phyloP scores from a whole-genome alignment of 2,888 invertebrate genomes.

The Nebria brevicollis region DNA sequence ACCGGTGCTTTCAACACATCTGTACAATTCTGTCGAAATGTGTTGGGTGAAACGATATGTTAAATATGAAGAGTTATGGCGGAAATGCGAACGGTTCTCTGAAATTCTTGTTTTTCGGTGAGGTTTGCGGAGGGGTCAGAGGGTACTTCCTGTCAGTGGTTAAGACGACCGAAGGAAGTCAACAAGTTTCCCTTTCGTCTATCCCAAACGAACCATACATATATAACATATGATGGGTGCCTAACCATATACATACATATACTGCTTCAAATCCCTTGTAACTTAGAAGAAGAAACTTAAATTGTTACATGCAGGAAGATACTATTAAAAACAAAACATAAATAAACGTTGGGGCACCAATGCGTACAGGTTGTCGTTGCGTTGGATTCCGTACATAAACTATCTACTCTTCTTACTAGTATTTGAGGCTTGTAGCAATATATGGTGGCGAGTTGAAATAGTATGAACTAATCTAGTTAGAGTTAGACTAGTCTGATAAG shows the following conservation, averaged over 20 bases:
- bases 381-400: no score
- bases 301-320: no score
- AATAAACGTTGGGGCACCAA: no score
- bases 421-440: no score
- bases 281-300: no score
- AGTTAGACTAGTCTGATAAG: not conserved
- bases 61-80: slow-evolving; percentile 1
- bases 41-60: not conserved
- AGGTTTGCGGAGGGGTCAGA: slow-evolving; percentile 26
- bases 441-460: no score
- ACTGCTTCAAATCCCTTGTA: not conserved
- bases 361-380: no score
- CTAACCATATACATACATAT: not conserved
- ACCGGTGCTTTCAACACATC: not conserved
- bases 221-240: not conserved
- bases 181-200: slow-evolving; percentile 34
- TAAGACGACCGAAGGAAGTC: slow-evolving; percentile 34
- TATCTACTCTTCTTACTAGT: no score
- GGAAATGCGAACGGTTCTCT: not conserved
- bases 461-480: no score
- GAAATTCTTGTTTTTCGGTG: not conserved
- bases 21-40: not conserved
- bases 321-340: no score
- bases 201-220: not conserved
- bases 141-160: slow-evolving; percentile 38